Evolutionary conservation across 2,888 invertebrate species (phyloP).

Genomic region (Drosophila melanosoma): DNA sequence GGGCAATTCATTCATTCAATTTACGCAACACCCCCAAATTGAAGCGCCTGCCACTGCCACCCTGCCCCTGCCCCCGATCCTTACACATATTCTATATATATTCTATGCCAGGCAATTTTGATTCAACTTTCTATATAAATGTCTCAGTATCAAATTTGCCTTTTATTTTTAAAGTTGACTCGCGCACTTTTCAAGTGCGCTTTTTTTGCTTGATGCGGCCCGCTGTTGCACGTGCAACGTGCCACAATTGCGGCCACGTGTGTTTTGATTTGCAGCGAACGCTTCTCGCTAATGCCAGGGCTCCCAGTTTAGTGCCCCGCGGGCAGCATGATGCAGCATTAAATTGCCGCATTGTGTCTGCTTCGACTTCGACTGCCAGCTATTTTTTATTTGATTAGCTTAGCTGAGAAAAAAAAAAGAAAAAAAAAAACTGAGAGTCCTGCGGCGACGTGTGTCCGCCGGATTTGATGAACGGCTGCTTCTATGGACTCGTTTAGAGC

Average conservation of each 20-base stretch:
- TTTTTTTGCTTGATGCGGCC: conserved; percentile 45
- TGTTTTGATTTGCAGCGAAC: conserved; percentile 85
- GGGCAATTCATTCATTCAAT: conserved; percentile 82
- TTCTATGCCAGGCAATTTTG: conserved; percentile 52
- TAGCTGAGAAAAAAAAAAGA: conserved; percentile 48
- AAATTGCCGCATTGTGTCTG: conserved; percentile 84
- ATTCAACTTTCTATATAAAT: conserved; percentile 33
- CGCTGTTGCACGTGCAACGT: conserved; percentile 78
- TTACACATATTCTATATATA: conserved; percentile 12
- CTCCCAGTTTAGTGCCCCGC: conserved; percentile 51
- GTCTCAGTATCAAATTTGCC: conserved; percentile 8
- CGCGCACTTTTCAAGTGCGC: conserved; percentile 67
- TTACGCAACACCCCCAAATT: conserved; percentile 80
- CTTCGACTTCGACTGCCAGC: conserved; percentile 46
- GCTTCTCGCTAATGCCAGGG: conserved; percentile 55
- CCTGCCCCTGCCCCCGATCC: conserved; percentile 7
- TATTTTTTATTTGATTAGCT: conserved; percentile 80
- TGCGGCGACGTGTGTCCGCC: conserved; percentile 79
- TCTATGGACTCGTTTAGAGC: conserved; percentile 3
- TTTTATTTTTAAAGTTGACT: conserved; percentile 63
- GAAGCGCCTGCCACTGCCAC: conserved; percentile 36
- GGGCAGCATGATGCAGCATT: conserved; percentile 84
- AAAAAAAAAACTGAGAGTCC: conserved; percentile 41
- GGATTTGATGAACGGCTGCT: conserved; percentile 79
- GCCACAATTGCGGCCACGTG: conserved; percentile 85